These are phyloP conservation scores for Epinotia bilunana DNA, from an alignment of 2,888 invertebrate species.

Conservation along the genomic window DNA sequence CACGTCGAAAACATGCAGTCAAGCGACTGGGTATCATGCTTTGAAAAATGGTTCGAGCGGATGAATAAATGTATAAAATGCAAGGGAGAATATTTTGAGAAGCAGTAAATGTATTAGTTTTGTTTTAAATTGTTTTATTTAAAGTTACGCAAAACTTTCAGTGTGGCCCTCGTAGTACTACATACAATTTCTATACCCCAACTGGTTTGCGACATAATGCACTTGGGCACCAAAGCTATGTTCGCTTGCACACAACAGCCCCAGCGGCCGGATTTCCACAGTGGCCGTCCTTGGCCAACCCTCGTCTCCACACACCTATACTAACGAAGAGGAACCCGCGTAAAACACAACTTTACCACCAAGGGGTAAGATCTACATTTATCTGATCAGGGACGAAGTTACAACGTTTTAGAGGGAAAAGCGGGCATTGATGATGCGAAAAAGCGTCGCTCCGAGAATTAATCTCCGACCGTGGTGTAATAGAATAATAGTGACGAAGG, in stretches of 20 bases:
- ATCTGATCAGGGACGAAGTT: conserved; percentile 26
- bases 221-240: background rate
- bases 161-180: no score
- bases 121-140: no score
- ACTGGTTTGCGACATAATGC: background rate
- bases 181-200: background rate
- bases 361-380: conserved; percentile 48
- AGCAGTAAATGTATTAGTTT: no score
- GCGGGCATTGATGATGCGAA: conserved; percentile 60
- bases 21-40: no score
- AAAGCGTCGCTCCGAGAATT: conserved; percentile 57
- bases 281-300: conserved; percentile 78
- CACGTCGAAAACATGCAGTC: no score
- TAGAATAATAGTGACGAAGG: conserved; percentile 40
- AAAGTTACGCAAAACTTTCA: no score
- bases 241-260: background rate
- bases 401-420: conserved; percentile 44
- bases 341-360: conserved; percentile 52
- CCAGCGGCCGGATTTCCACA: conserved; percentile 66
- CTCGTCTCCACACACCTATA: conserved; percentile 59
- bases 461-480: conserved; percentile 46
- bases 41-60: no score
- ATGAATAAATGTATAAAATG: no score
- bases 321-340: conserved; percentile 1
- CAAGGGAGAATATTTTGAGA: no score